Conservation (phyloP, 2,797 vertebrate species). For the Aeoliscus strigatus region DNA sequence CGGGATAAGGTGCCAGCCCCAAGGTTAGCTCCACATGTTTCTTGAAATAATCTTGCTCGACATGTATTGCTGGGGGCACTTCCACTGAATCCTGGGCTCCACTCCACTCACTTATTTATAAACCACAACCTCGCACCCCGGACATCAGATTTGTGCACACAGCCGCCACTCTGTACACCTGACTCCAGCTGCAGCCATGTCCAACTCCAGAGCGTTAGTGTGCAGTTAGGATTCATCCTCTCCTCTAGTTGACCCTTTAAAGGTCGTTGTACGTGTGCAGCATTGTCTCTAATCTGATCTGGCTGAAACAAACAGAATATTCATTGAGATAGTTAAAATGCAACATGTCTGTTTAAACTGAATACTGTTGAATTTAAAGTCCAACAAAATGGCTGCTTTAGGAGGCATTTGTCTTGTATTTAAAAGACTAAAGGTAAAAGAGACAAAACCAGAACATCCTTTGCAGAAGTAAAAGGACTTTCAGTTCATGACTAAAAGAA, state of each 20-base stretch:
- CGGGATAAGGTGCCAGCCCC: conserved; percentile 95
- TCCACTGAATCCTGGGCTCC: conserved; percentile 72
- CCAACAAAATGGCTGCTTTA: too few relatives aligned
- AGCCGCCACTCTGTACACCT: conserved; percentile 44
- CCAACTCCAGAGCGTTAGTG: conserved; percentile 29
- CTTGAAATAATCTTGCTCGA: conserved; percentile 84
- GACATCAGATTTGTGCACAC: conserved; percentile 51
- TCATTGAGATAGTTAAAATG: too few relatives aligned
- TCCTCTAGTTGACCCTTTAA: conserved; percentile 1
- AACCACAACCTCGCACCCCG: conserved; percentile 33
- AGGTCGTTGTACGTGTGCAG: too few relatives aligned
- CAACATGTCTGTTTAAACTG: too few relatives aligned
- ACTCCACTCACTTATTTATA: conserved; percentile 70
- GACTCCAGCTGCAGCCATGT: conserved; percentile 39
- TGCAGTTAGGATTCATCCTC: conserved; percentile 34
- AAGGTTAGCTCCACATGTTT: conserved; percentile 97
- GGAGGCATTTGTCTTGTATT: too few relatives aligned
- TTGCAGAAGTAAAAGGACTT: too few relatives aligned
- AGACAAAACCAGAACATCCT: too few relatives aligned
- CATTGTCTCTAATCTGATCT: too few relatives aligned
- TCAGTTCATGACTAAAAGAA: too few relatives aligned
- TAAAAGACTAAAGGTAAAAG: too few relatives aligned
- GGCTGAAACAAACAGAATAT: too few relatives aligned
- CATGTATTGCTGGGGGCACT: conserved; percentile 71
- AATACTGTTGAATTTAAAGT: too few relatives aligned